Conservation (phyloP, 2,888 invertebrate species). For the Apotomis turbidana region DNA sequence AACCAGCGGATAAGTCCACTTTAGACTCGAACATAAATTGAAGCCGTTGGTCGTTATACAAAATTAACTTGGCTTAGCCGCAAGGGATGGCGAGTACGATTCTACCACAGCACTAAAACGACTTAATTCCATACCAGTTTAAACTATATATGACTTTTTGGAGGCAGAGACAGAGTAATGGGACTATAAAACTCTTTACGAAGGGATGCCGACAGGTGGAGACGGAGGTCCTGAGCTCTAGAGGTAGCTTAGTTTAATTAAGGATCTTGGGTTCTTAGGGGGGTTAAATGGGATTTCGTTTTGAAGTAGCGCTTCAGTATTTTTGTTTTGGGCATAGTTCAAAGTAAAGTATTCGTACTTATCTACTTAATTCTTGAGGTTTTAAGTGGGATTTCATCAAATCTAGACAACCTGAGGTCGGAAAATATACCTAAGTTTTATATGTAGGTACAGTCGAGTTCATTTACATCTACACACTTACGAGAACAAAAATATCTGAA, state of each 20-base stretch:
- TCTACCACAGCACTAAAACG: background rate
- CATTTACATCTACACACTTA: too few species aligned
- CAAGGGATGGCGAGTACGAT: slow-evolving; percentile 26
- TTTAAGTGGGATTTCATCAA: too few species aligned
- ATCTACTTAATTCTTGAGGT: background rate
- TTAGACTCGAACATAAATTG: slow-evolving; percentile 35
- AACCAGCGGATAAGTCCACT: slow-evolving; percentile 14
- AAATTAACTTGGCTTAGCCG: slow-evolving; percentile 39
- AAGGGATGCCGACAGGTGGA: slow-evolving; percentile 41
- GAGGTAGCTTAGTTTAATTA: slow-evolving; percentile 39
- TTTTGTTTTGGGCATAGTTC: background rate
- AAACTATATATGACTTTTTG: background rate
- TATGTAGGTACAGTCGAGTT: too few species aligned
- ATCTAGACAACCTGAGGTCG: too few species aligned
- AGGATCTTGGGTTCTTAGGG: slow-evolving; percentile 26
- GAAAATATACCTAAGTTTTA: too few species aligned
- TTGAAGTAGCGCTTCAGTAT: slow-evolving; percentile 12
- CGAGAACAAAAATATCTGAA: too few species aligned
- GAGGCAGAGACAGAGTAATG: slow-evolving; percentile 22
- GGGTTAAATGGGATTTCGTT: slow-evolving; percentile 28
- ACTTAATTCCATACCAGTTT: background rate
- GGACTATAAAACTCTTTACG: slow-evolving; percentile 39
- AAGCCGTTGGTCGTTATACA: slow-evolving; percentile 40
- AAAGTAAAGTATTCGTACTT: too few species aligned
- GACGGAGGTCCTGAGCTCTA: slow-evolving; percentile 20